Conservation (phyloP, 2,888 invertebrate species). For the Metalampra italica region DNA sequence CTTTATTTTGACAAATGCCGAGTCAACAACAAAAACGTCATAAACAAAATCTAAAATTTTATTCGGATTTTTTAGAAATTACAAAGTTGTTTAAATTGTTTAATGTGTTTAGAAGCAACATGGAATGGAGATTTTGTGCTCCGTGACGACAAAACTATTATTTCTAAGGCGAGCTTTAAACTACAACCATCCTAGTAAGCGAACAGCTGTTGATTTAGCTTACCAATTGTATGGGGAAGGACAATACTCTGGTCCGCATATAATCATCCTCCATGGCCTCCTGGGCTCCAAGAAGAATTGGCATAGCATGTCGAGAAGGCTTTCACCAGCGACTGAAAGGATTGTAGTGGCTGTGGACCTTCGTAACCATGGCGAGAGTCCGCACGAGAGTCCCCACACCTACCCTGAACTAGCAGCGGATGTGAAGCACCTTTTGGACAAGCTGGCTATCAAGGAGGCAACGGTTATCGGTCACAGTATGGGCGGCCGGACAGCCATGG, state of each 20-base stretch:
- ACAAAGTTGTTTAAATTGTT: background rate
- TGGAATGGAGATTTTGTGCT: constrained; percentile 29
- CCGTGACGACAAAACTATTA: background rate
- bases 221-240: constrained; percentile 30
- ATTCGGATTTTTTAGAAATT: background rate
- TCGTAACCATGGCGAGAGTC: constrained; percentile 95
- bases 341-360: constrained; percentile 88
- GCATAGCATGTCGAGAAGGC: constrained; percentile 85
- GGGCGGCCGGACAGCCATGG: constrained; percentile 94
- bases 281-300: constrained; percentile 94
- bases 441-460: constrained; percentile 75
- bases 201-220: constrained; percentile 30
- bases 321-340: constrained; percentile 80
- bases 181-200: constrained; percentile 5
- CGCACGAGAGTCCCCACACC: constrained; percentile 83
- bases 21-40: background rate
- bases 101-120: constrained; percentile 7
- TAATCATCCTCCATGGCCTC: constrained; percentile 90
- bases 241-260: constrained; percentile 36
- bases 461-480: constrained; percentile 92
- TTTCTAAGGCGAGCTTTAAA: background rate
- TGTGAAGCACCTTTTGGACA: constrained; percentile 78
- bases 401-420: constrained; percentile 87
- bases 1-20: no score
- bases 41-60: background rate